Percentiles rank a stretch among this genome's conserved stretches.
Conservation (phyloP, 2,113 vertebrate species). For the Cranoglanis bouderius region DNA sequence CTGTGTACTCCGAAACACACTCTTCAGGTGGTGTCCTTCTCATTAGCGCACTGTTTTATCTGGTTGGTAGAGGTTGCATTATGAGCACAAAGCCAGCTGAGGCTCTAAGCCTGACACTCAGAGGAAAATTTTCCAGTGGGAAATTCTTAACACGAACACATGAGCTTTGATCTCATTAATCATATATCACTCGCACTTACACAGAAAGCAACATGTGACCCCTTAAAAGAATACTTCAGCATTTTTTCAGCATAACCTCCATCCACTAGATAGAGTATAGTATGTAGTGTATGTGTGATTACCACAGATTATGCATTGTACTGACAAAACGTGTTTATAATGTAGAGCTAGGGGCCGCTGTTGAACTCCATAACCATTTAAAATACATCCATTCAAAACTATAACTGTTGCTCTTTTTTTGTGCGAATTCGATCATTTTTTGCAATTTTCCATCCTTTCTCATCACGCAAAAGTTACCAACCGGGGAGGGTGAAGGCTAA, state of each 20-base stretch:
- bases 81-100: background rate
- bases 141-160: slow-evolving; percentile 4
- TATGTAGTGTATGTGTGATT: background rate
- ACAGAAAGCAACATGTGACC: background rate
- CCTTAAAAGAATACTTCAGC: background rate
- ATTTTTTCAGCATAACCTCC: background rate
- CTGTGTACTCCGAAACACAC: background rate
- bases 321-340: background rate
- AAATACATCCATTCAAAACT: background rate
- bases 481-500: background rate
- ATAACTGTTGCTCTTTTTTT: background rate
- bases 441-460: background rate
- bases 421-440: background rate
- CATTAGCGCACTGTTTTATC: background rate
- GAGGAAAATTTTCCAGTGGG: background rate
- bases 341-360: background rate
- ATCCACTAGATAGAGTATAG: background rate
- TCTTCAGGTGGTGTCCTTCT: background rate
- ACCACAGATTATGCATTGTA: background rate
- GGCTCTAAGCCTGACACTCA: background rate
- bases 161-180: background rate
- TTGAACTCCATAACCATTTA: background rate
- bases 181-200: background rate
- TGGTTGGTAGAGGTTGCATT: background rate
- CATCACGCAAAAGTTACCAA: background rate